A percentile compares a stretch with the other conserved stretches of the same genome.
These are phyloP conservation scores for Lepisosteus osseus DNA, from an alignment of 2,113 vertebrate species.

Conservation along the genomic window DNA sequence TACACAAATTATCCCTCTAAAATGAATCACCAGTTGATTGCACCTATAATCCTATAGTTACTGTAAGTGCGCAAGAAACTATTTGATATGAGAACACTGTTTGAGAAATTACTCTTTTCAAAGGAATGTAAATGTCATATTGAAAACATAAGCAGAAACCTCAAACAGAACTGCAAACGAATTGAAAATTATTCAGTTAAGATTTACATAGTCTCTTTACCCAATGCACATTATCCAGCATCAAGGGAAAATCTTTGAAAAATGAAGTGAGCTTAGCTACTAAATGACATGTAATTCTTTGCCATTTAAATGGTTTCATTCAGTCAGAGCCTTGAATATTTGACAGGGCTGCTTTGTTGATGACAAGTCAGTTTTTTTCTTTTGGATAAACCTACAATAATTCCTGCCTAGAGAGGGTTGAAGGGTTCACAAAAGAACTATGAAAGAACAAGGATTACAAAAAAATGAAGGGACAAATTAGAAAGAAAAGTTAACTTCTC, in stretches of 20 bases:
- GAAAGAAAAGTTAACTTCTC: not conserved
- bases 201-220: too few species aligned
- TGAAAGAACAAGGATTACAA: not conserved
- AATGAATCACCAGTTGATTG: too few species aligned
- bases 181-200: too few species aligned
- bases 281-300: constrained; percentile 1
- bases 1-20: too few species aligned
- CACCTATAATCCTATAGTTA: too few species aligned
- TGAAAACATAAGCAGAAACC: too few species aligned
- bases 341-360: constrained; percentile 3
- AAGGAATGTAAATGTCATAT: too few species aligned
- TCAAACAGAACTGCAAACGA: too few species aligned
- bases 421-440: not conserved
- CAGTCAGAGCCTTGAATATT: not conserved
- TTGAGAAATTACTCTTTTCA: too few species aligned
- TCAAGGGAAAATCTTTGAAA: not conserved
- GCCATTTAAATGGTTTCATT: not conserved
- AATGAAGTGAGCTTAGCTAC: not conserved
- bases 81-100: too few species aligned
- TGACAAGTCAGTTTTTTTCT: not conserved
- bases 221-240: not conserved
- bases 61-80: too few species aligned
- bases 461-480: not conserved
- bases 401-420: not conserved
- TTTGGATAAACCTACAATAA: not conserved